Percentiles rank a stretch among this genome's conserved stretches.
Evolutionary conservation across 2,888 invertebrate species (phyloP).

Genomic region (Ceraclea dissimilis): DNA sequence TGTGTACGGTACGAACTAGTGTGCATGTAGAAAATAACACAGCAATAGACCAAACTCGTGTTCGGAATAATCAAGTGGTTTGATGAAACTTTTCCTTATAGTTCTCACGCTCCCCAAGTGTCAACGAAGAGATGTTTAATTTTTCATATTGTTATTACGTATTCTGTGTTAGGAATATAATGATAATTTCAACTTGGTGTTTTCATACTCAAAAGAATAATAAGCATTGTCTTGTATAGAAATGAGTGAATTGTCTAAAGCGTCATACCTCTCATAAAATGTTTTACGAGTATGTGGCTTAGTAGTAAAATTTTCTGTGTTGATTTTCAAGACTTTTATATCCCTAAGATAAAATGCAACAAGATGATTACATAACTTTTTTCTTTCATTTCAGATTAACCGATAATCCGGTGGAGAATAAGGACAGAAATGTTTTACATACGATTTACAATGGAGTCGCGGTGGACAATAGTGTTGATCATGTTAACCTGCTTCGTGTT

Average conservation of each 20-base stretch:
- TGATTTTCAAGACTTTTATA: too few relatives aligned
- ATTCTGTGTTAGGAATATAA: neutral
- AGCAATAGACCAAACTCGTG: neutral
- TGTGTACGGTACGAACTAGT: too few relatives aligned
- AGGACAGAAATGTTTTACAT: neutral
- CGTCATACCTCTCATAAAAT: too few relatives aligned
- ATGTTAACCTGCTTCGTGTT: slow-evolving; percentile 4
- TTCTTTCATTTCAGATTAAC: neutral
- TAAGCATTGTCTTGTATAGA: too few relatives aligned
- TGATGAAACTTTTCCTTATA: neutral
- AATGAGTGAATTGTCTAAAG: too few relatives aligned
- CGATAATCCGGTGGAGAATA: neutral
- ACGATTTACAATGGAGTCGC: slow-evolving; percentile 6
- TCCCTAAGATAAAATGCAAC: too few relatives aligned
- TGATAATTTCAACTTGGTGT: too few relatives aligned
- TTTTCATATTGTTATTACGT: neutral
- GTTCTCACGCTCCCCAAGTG: neutral
- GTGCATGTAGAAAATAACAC: too few relatives aligned
- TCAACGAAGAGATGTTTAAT: neutral
- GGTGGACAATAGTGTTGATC: slow-evolving; percentile 1
- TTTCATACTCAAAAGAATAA: too few relatives aligned
- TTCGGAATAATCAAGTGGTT: neutral
- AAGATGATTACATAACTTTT: neutral
- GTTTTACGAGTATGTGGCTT: too few relatives aligned
- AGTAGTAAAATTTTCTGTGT: too few relatives aligned